Conservation (phyloP, 2,113 vertebrate species). For the Himantopus leucocephalus region DNA sequence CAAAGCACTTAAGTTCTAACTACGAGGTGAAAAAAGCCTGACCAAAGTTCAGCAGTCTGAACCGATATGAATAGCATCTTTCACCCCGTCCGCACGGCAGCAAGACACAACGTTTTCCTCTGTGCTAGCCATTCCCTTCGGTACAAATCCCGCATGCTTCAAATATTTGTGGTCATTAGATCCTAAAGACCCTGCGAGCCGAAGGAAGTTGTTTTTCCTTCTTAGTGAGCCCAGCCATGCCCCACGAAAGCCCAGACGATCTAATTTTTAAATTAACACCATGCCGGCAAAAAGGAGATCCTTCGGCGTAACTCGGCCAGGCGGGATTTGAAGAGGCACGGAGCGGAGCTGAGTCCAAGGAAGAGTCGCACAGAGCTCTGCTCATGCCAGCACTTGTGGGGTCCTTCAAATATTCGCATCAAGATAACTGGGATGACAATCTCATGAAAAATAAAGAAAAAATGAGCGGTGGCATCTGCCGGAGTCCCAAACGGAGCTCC, state of each 20-base stretch:
- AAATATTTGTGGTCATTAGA: not conserved
- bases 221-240: not conserved
- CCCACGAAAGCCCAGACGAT: not conserved
- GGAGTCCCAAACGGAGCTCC: rapidly evolving
- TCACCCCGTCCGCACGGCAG: not conserved
- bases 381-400: not conserved
- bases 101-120: not conserved
- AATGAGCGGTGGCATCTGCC: not conserved
- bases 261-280: not conserved
- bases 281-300: rapidly evolving
- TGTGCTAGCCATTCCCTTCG: not conserved
- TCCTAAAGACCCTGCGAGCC: not conserved
- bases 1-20: not conserved
- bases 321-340: not conserved
- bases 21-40: not conserved
- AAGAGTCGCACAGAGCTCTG: not conserved
- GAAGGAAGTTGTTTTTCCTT: not conserved
- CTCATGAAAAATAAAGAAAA: not conserved
- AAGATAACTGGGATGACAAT: not conserved
- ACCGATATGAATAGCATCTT: not conserved
- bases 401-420: rapidly evolving
- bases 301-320: rapidly evolving
- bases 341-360: not conserved
- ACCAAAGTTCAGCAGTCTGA: not conserved
- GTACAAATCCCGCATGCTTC: not conserved